Evolutionary conservation across 2,888 invertebrate genomes (phyloP).

Genomic region (Melanophora roralis): DNA sequence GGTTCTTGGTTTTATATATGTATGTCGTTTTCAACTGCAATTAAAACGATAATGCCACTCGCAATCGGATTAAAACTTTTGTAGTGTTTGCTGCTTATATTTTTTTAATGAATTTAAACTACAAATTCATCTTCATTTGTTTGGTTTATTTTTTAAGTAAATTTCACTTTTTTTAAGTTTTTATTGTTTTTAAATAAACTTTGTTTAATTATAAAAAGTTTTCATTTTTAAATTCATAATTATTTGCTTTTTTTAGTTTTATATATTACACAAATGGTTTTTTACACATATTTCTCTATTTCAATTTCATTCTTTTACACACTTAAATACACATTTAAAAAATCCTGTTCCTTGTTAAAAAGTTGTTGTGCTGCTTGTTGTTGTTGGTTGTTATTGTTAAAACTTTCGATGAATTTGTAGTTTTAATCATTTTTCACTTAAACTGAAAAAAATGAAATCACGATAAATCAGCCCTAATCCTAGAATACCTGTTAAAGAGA

Average conservation of each 20-base stretch:
- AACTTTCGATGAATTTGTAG: constrained; percentile 54
- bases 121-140: constrained; percentile 59
- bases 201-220: no score
- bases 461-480: no score
- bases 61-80: no score
- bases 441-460: no score
- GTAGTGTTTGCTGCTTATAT: neutral
- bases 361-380: neutral
- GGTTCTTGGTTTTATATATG: no score
- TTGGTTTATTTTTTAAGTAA: constrained; percentile 43
- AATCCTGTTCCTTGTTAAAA: no score
- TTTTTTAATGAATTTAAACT: constrained; percentile 37
- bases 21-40: no score
- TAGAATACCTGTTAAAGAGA: no score
- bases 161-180: constrained; percentile 15
- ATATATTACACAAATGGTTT: neutral
- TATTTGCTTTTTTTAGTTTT: neutral
- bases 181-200: constrained; percentile 9
- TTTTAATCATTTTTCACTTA: constrained; percentile 26
- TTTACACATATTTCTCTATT: neutral
- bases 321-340: neutral
- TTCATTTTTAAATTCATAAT: no score
- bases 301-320: neutral
- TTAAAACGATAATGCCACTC: no score
- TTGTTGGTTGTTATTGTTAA: constrained; percentile 30